Evolutionary conservation across 2,113 vertebrate species (phyloP), one percentile per base, ranked within the genome.

Genomic region (Lepus americanus): DNA sequence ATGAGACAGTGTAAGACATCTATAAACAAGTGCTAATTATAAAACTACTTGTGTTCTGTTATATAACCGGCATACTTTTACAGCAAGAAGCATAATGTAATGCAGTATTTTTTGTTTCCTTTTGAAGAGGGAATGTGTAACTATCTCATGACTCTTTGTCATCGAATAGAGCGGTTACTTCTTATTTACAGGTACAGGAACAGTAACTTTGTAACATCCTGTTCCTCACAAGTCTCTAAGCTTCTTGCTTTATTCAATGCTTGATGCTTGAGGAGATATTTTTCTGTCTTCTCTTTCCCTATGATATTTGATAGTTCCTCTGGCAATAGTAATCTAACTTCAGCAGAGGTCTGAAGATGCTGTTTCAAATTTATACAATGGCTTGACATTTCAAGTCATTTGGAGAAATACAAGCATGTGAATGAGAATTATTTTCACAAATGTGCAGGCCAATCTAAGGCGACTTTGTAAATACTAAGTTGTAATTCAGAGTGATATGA

Each of bases 11-110:
- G 19, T 53, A 79, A 70, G 78, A 81, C 25, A 12, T 77, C 25
- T 73, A 64, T 33, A 83, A 96, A 79, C 63, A 70, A 66, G n/a
- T 76, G 20, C 61, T 89, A 79, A 92, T 79, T 89, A 74, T 77
- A 73, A 91, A 94, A 72, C 8, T 22, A 36, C 49, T 86, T 86
- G 67, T 39, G 10, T 82, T 69, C 49, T 61, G 25, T 95, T 96
- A 82, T n/a, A 6, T 72, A 91, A 83, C 27, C 6, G 64, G 51
- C 49, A 82, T 69, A 78, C 39, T 77, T 89, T 69, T 36, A 51
- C 8, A 94, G 33, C 63, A 39, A 89, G 83, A 90, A 73, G 36
- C 31, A 23, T 73, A 22, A 39, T 59, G 66, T 44, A 88, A 63
- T 72, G 77, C 4, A 23, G 64, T 27, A 44, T 82, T 94, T 84